phyloP scores from a whole-genome alignment of 2,113 vertebrate species.

The Oreochromis spilurus region DNA sequence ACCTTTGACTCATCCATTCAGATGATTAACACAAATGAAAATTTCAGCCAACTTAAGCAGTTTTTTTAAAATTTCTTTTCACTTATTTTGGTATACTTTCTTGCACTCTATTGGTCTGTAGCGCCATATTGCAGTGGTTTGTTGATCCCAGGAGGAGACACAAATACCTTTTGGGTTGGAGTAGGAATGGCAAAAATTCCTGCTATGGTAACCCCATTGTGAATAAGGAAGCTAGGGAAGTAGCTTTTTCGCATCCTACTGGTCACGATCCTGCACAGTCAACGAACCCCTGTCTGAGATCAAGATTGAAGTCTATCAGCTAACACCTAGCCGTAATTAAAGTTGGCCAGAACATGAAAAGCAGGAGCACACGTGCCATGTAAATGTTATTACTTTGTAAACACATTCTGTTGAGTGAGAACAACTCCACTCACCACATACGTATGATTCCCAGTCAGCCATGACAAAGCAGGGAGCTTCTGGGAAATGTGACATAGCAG shows the following conservation, averaged over 20 bases:
- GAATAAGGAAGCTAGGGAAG: not conserved
- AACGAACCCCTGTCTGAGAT: rapidly evolving
- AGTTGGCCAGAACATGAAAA: not conserved
- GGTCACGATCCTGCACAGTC: not conserved
- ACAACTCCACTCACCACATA: not conserved
- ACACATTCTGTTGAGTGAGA: not conserved
- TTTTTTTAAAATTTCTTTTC: not conserved
- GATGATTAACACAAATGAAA: not conserved
- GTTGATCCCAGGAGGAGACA: not conserved
- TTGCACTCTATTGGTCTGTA: not conserved
- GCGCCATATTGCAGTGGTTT: not conserved
- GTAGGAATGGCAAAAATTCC: not conserved
- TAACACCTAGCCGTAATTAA: not conserved
- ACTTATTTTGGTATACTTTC: not conserved
- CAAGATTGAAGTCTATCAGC: not conserved
- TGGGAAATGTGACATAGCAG: constrained; percentile 54
- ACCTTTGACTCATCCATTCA: not conserved
- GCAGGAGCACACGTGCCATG: not conserved
- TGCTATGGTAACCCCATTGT: too few species aligned
- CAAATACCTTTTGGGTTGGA: not conserved
- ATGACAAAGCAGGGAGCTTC: constrained; percentile 39
- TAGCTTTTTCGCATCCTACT: not conserved
- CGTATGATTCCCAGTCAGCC: not conserved
- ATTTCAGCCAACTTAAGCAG: not conserved
- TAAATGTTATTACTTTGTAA: not conserved